phyloP scores from a whole-genome alignment of 1,140 invertebrate species.

The Lordiphosa clarofinis region DNA sequence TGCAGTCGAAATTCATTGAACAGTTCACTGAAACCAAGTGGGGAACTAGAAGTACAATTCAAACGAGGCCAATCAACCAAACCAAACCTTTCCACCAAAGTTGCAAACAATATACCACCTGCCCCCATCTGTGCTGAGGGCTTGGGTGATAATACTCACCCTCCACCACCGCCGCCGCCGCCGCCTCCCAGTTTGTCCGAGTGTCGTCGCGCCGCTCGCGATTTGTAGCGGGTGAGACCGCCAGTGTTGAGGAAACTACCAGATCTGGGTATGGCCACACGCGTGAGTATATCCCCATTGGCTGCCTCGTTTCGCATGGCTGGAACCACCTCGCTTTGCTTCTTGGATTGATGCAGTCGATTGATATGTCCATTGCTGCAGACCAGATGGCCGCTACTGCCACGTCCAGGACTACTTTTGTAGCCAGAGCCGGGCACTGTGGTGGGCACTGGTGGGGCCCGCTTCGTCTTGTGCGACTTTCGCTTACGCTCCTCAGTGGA shows the following conservation, averaged over 20 bases:
- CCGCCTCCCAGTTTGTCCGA: slow-evolving; percentile 57
- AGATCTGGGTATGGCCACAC: slow-evolving; percentile 90
- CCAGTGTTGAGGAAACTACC: slow-evolving; percentile 90
- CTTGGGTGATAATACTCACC: slow-evolving; percentile 64
- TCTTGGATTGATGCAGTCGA: slow-evolving; percentile 44
- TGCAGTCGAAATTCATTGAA: slow-evolving; percentile 91
- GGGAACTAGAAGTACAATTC: slow-evolving; percentile 83
- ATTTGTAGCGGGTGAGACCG: slow-evolving; percentile 85
- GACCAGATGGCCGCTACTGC: slow-evolving; percentile 24
- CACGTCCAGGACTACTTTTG: slow-evolving; percentile 14
- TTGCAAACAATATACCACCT: slow-evolving; percentile 44
- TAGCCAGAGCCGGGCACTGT: slow-evolving; percentile 30
- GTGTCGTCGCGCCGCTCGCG: slow-evolving; percentile 75
- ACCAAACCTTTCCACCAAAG: slow-evolving; percentile 65
- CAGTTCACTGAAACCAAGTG: slow-evolving; percentile 89
- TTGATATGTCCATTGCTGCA: slow-evolving; percentile 64
- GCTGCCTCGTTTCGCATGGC: slow-evolving; percentile 78
- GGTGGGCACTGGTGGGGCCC: slow-evolving; percentile 72
- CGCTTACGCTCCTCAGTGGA: slow-evolving; percentile 76
- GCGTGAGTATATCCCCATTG: slow-evolving; percentile 88
- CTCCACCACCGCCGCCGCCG: slow-evolving; percentile 62
- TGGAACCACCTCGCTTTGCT: slow-evolving; percentile 10
- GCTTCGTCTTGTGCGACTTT: slow-evolving; percentile 72
- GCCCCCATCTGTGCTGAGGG: slow-evolving; percentile 17
- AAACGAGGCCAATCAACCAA: slow-evolving; percentile 73